Base-by-base conservation (phyloP, 1,140 invertebrate species). In the Drosophila bipectinata region DNA sequence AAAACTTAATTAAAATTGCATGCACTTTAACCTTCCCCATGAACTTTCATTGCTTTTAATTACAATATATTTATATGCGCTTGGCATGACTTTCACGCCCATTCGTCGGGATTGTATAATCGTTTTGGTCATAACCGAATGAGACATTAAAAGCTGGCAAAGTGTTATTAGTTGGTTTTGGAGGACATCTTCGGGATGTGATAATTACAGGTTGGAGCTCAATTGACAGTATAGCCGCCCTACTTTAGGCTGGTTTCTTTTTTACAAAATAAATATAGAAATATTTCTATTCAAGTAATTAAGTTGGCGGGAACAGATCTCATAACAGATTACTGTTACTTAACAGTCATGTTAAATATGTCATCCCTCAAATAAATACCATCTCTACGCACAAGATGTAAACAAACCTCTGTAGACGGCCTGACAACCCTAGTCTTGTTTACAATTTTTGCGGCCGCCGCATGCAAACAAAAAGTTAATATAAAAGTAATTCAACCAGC, bases 401-500 rank as follows among this genome's bases (percentile, higher is more conserved):
- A 41, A 9, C 30, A 14, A 30, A 68, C 1, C 8, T 47, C 61
- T 66, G 64, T 21, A 45, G 47, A 4, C 26, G 0, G 34, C 41
- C 24, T 52, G 57, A 24, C 26, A 68, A 18, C 37, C 12, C 48
- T 51, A 0, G 48, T 32, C 26, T 66, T 66, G 64, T 68, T 68
- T 67, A 55, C 61, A 68, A 41, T 45, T 57, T 62, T 54, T 21
- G 49, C 52, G 41, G 14, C 41, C 44, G 18, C 12, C 21, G 24
- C 34, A 58, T 54, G 67, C 54, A 66, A 48, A 34, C 28, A 1
- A 6, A n/a, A 52, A 58, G 41, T 44, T 56, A 26, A 77, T 87
- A 88, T 87, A 79, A 88, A 88, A 87, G 72, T 83, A 61, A 88
- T 82, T 88, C 79, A 53, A 30, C 54, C 47, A 48, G 54, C 55